A percentile compares a stretch with the other conserved stretches of the same genome.
These are phyloP conservation scores for Menidia beryllina DNA, from an alignment of 2,113 vertebrate genomes.

Conservation along the genomic window DNA sequence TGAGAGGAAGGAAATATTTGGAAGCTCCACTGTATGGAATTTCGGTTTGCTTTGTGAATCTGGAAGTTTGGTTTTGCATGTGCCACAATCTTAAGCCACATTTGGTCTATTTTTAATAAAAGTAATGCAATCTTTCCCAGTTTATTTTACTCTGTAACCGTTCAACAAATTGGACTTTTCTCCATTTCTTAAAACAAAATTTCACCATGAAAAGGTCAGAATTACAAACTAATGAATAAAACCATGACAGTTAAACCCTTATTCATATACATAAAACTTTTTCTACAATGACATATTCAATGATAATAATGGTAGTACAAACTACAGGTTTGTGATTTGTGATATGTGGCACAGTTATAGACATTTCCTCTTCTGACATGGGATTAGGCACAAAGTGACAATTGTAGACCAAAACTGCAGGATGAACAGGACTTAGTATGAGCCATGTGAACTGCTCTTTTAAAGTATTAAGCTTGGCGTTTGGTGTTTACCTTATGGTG, in stretches of 20 bases:
- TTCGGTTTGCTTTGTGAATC: constrained; percentile 68
- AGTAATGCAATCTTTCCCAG: constrained; percentile 26
- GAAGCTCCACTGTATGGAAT: constrained; percentile 66
- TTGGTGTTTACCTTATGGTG: background rate
- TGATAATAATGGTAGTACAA: background rate
- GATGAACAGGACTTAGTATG: too few relatives aligned
- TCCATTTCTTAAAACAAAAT: too few relatives aligned
- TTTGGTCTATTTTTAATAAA: constrained; percentile 51
- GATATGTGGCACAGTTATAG: too few relatives aligned
- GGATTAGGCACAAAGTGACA: too few relatives aligned
- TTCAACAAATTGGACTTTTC: background rate
- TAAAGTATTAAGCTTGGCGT: background rate
- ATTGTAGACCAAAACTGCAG: too few relatives aligned
- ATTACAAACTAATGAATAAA: too few relatives aligned
- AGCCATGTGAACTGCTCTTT: too few relatives aligned
- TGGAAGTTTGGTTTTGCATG: constrained; percentile 27
- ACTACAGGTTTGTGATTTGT: background rate
- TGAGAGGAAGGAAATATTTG: constrained; percentile 59
- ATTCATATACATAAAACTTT: background rate
- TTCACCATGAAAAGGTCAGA: too few relatives aligned
- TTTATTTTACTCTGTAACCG: constrained; percentile 22
- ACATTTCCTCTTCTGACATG: too few relatives aligned
- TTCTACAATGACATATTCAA: constrained; percentile 15
- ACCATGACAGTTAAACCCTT: too few relatives aligned
- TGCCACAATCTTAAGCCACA: constrained; percentile 38